phyloP scores from a whole-genome alignment of 2,797 vertebrate genomes.

The Anabas testudineus region DNA sequence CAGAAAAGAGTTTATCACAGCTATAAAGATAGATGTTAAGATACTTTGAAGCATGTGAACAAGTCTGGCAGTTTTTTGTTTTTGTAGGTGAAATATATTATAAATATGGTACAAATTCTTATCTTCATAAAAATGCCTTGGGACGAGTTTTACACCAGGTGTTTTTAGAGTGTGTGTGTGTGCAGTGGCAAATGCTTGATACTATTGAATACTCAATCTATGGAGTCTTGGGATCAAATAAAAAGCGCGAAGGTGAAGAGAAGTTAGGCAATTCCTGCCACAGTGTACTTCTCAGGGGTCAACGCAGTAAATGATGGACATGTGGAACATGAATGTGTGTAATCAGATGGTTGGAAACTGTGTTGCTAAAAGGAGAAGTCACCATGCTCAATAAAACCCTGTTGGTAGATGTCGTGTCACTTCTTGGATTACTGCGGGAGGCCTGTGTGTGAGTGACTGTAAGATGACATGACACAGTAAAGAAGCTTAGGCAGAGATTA shows the following conservation, averaged over 20 bases:
- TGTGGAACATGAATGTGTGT: neutral
- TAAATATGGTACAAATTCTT: slow-evolving; percentile 12
- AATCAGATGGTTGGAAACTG: slow-evolving; percentile 1
- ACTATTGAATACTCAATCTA: neutral
- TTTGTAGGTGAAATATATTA: slow-evolving; percentile 28
- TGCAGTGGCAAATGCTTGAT: neutral
- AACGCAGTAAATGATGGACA: neutral
- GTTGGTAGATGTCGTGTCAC: slow-evolving; percentile 16
- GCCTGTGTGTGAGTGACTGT: slow-evolving; percentile 36
- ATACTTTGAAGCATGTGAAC: slow-evolving; percentile 31
- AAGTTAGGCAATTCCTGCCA: neutral
- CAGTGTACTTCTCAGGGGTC: neutral
- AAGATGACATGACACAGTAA: slow-evolving; percentile 48
- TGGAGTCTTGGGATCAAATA: neutral
- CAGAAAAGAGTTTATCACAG: slow-evolving; percentile 26
- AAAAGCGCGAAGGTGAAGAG: neutral
- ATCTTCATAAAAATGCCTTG: neutral
- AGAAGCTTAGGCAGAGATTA: slow-evolving; percentile 62
- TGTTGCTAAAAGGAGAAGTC: neutral
- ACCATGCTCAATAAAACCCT: neutral
- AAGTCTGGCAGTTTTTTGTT: slow-evolving; percentile 32
- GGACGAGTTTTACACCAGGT: neutral
- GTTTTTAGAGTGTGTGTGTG: slow-evolving; percentile 11
- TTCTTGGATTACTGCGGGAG: slow-evolving; percentile 42
- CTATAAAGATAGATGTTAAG: slow-evolving; percentile 16